Conservation (phyloP, 2,113 vertebrate species). For the Amphiprion percula region DNA sequence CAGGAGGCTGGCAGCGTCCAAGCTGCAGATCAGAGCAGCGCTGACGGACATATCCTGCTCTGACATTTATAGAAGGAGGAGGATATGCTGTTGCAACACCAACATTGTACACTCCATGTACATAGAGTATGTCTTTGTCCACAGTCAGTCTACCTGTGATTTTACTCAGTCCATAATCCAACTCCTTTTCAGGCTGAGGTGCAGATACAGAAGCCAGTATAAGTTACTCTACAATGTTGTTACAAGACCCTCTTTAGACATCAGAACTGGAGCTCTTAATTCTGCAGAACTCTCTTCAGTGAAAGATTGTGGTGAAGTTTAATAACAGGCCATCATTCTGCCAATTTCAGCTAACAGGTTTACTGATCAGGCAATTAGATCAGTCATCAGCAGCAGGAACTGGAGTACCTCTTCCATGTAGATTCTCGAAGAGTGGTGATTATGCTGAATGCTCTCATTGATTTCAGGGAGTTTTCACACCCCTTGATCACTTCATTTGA, state of each 20-base stretch:
- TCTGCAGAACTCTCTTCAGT: background rate
- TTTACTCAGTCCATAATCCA: constrained; percentile 25
- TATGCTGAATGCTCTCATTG: constrained; percentile 12
- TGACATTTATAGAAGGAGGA: constrained; percentile 30
- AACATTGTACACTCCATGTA: constrained; percentile 20
- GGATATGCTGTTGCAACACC: constrained; percentile 22
- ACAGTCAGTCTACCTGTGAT: constrained; percentile 11
- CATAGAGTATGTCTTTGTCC: constrained; percentile 9
- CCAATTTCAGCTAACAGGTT: constrained; percentile 25
- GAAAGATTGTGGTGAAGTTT: constrained; percentile 6
- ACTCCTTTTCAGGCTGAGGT: constrained; percentile 14
- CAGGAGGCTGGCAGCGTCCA: constrained; percentile 45
- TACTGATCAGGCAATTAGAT: constrained; percentile 43
- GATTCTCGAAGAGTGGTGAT: constrained; percentile 20
- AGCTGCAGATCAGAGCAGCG: constrained; percentile 45
- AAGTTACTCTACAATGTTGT: constrained; percentile 4
- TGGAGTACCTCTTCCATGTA: constrained; percentile 18
- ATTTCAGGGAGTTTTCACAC: constrained; percentile 11
- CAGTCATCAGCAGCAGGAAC: constrained; percentile 24
- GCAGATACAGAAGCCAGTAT: constrained; percentile 6
- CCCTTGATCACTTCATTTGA: constrained; percentile 2
- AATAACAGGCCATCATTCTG: constrained; percentile 82
- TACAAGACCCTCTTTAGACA: constrained; percentile 7
- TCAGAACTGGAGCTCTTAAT: constrained; percentile 25
- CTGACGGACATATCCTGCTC: constrained; percentile 41